These are phyloP conservation scores for Clistopyga incitator DNA, from an alignment of 2,888 invertebrate species.

Conservation along the genomic window DNA sequence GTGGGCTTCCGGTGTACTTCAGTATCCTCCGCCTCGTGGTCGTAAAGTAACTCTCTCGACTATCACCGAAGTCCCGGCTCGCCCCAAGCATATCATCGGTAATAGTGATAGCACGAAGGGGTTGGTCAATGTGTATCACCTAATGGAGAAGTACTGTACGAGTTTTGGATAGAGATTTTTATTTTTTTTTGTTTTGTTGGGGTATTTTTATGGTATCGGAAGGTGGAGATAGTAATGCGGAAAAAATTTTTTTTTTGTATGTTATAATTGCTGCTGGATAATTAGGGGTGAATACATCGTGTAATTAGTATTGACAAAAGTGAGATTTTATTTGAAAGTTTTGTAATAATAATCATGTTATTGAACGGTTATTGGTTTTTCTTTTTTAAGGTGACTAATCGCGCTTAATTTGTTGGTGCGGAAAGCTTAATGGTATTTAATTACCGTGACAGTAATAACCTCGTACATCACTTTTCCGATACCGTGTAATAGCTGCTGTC, in stretches of 20 bases:
- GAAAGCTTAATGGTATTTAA: not conserved
- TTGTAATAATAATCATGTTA: too few relatives aligned
- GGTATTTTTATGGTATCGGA: too few relatives aligned
- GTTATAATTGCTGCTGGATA: too few relatives aligned
- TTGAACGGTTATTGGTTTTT: too few relatives aligned
- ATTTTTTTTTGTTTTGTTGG: too few relatives aligned
- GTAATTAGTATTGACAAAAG: too few relatives aligned
- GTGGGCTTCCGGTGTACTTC: constrained; percentile 8
- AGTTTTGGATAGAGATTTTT: not conserved
- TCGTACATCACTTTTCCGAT: not conserved
- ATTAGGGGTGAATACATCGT: too few relatives aligned
- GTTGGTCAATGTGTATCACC: constrained; percentile 10
- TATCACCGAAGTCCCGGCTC: constrained; percentile 44
- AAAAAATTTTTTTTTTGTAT: too few relatives aligned
- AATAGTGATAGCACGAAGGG: constrained; percentile 2
- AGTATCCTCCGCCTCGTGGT: constrained; percentile 20
- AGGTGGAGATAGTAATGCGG: too few relatives aligned
- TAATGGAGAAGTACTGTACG: constrained; percentile 6
- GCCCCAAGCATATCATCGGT: constrained; percentile 38
- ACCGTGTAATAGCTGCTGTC: not conserved
- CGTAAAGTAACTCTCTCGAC: constrained; percentile 60
- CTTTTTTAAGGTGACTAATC: not conserved
- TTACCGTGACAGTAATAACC: not conserved
- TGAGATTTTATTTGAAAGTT: too few relatives aligned
- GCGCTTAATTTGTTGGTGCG: not conserved